Evolutionary conservation across 2,113 vertebrate species (phyloP).

Genomic region (Mungos mungo): DNA sequence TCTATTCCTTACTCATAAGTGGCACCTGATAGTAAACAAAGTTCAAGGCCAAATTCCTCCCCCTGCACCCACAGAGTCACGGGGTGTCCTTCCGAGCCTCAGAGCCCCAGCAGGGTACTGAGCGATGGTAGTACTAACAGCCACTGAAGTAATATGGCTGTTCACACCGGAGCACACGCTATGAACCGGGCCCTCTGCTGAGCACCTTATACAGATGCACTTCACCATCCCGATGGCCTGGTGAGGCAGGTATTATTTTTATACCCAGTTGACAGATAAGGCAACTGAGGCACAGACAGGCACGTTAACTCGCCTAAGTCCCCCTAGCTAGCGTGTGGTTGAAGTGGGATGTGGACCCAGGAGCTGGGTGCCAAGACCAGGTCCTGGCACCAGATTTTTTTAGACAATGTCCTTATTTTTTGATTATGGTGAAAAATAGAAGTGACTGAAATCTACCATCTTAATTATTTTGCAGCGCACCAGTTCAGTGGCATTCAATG

Average conservation of each 20-base stretch:
- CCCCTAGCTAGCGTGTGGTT: neutral
- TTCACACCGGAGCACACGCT: rapidly evolving
- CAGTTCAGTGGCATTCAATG: neutral
- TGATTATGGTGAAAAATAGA: neutral
- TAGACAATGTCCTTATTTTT: neutral
- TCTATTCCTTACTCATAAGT: neutral
- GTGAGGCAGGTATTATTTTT: neutral
- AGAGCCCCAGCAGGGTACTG: neutral
- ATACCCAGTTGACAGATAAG: neutral
- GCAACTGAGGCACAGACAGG: neutral
- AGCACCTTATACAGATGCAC: neutral
- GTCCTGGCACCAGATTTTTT: neutral
- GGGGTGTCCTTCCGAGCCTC: neutral
- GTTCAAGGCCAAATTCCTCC: neutral
- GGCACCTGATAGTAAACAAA: neutral
- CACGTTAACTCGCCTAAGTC: too few relatives aligned
- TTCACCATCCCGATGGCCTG: neutral
- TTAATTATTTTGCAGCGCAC: neutral
- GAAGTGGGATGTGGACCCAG: neutral
- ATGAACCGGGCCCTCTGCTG: rapidly evolving
- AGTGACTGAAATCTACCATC: neutral
- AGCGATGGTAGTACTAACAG: rapidly evolving
- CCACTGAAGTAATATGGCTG: rapidly evolving
- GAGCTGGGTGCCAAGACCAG: neutral
- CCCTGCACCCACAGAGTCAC: rapidly evolving